Evolutionary conservation across 2,113 vertebrate genomes (phyloP).

Genomic region (Cygnus buccinator): DNA sequence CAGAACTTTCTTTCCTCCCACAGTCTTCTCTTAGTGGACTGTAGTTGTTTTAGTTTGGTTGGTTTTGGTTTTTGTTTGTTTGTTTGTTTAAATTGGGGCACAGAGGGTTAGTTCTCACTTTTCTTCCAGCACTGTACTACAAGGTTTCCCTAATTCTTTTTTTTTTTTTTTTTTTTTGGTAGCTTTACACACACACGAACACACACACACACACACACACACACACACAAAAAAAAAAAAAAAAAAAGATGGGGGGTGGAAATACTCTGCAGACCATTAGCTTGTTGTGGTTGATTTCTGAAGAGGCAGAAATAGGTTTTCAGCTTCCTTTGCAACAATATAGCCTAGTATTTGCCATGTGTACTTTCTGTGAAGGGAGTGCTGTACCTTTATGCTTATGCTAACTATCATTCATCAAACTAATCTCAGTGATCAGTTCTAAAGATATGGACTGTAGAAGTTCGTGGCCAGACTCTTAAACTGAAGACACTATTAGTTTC

Average conservation of each 20-base stretch:
- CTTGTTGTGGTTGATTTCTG: background rate
- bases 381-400: background rate
- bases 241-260: too few relatives aligned
- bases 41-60: background rate
- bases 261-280: too few relatives aligned
- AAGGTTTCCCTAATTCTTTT: background rate
- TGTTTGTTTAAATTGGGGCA: background rate
- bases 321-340: background rate
- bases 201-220: too few relatives aligned
- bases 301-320: background rate
- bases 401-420: background rate
- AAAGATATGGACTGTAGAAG: background rate
- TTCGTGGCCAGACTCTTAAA: background rate
- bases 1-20: conserved; percentile 36
- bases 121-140: background rate
- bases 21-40: background rate
- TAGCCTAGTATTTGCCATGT: background rate
- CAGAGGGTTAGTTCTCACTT: background rate
- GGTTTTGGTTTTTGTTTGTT: background rate
- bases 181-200: too few relatives aligned
- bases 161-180: background rate
- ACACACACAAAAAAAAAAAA: too few relatives aligned
- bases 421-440: background rate
- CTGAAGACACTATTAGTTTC: background rate
- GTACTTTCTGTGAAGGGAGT: background rate